These are phyloP conservation scores for Propithecus deckenii DNA, from an alignment of 2,797 vertebrate species.

Conservation along the genomic window DNA sequence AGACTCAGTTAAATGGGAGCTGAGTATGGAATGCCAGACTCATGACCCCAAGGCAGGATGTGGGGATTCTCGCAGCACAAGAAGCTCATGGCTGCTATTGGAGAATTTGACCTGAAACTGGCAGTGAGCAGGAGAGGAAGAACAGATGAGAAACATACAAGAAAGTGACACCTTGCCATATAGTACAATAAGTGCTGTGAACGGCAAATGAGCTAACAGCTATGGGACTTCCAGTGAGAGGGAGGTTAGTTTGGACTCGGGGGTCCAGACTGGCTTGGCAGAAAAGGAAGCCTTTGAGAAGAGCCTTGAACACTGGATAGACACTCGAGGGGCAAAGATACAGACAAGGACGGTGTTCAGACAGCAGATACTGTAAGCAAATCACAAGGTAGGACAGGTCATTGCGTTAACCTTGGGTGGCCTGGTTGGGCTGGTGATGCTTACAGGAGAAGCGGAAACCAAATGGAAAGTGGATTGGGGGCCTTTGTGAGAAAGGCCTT, in stretches of 20 bases:
- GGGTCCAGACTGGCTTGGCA: background rate
- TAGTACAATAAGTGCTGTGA: rapidly evolving
- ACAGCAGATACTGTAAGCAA: rapidly evolving
- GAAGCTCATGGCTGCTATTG: rapidly evolving
- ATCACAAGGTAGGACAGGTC: rapidly evolving
- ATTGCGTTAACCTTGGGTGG: background rate
- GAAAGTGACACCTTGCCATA: background rate
- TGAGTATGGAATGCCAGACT: background rate
- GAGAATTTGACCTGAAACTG: background rate
- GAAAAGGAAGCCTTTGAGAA: background rate
- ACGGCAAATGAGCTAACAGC: background rate
- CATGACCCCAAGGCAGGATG: rapidly evolving
- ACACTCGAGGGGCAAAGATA: background rate
- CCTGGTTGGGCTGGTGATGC: background rate
- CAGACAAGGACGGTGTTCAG: background rate
- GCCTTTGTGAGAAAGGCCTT: background rate
- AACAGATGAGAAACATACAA: background rate
- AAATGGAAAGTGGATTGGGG: background rate
- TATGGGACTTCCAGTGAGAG: background rate
- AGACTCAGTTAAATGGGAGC: background rate
- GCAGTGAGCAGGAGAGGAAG: background rate
- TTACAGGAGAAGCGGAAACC: background rate
- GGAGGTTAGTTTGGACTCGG: background rate
- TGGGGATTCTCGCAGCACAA: background rate
- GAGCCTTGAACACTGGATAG: background rate